Evolutionary conservation across 37 sponge, comb jelly and placozoan genomes (phyloP).

Genomic region (Ianthella basta): DNA sequence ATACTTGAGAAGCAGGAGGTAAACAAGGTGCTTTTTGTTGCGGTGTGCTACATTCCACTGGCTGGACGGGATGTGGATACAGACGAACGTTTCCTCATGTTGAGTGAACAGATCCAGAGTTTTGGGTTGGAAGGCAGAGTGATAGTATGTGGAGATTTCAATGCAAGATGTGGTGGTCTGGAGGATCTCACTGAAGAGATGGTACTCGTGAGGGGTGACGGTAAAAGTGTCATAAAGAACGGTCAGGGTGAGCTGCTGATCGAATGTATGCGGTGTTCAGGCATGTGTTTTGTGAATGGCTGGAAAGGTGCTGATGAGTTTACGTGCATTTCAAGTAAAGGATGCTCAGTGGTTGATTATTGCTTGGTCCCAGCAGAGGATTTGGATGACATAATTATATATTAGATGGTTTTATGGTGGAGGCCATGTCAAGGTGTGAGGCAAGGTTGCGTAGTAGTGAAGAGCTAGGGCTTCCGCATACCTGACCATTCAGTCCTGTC

Average conservation of each 20-base stretch:
- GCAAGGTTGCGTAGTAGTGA: slow-evolving; percentile 21
- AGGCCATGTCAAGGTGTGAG: slow-evolving; percentile 25
- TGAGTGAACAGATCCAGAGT: slow-evolving; percentile 22
- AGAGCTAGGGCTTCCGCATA: slow-evolving; percentile 19
- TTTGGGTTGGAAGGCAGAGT: slow-evolving; percentile 30
- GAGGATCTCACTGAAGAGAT: slow-evolving; percentile 24
- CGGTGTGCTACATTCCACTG: slow-evolving; percentile 25
- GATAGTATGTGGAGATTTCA: slow-evolving; percentile 27
- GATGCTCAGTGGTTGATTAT: slow-evolving; percentile 25
- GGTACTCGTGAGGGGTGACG: background rate
- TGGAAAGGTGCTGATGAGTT: slow-evolving; percentile 30
- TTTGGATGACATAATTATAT: slow-evolving; percentile 16
- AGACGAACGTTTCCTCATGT: slow-evolving; percentile 21
- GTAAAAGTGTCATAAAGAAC: slow-evolving; percentile 23
- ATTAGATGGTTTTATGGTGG: slow-evolving; percentile 29
- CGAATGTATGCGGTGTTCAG: slow-evolving; percentile 22
- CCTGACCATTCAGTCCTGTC: slow-evolving; percentile 28
- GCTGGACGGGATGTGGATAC: slow-evolving; percentile 25
- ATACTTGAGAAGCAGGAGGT: slow-evolving; percentile 16
- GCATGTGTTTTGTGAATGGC: slow-evolving; percentile 30
- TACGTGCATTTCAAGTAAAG: slow-evolving; percentile 24
- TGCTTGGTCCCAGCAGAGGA: slow-evolving; percentile 23
- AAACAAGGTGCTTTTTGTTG: slow-evolving; percentile 24
- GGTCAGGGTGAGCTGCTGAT: slow-evolving; percentile 28
- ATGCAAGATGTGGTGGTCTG: slow-evolving; percentile 30